These are phyloP conservation scores for Poecilia picta DNA, from an alignment of 2,797 vertebrate genomes.

Conservation along the genomic window DNA sequence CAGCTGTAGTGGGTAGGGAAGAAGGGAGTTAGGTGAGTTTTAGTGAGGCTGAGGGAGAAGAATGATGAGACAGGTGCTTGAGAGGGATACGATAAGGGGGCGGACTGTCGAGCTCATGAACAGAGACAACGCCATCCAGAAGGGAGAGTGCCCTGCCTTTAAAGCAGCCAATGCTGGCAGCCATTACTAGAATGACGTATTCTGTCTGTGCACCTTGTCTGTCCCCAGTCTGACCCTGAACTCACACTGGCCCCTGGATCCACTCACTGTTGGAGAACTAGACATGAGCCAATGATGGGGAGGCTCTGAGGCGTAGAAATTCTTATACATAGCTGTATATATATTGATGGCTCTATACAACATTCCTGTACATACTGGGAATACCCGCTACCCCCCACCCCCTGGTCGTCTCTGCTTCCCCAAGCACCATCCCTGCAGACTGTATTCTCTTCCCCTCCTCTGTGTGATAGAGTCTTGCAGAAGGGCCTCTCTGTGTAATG, in stretches of 20 bases:
- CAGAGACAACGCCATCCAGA: conserved; percentile 53
- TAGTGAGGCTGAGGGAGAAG: conserved; percentile 47
- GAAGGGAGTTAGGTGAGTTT: conserved; percentile 32
- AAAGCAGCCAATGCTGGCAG: conserved; percentile 60
- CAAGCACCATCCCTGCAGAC: conserved; percentile 12
- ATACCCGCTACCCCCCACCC: conserved; percentile 25
- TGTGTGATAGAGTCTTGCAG: conserved; percentile 48
- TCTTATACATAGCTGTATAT: conserved; percentile 31
- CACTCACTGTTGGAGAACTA: conserved; percentile 32
- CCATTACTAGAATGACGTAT: conserved; percentile 68
- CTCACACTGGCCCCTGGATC: conserved; percentile 38
- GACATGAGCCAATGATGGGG: conserved; percentile 4
- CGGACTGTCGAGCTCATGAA: conserved; percentile 47
- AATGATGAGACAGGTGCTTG: conserved; percentile 56
- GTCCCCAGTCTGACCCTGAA: conserved; percentile 71
- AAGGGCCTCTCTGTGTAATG: conserved; percentile 81
- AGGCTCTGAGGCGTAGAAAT: conserved; percentile 3
- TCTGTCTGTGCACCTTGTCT: conserved; percentile 71
- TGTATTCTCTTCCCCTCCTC: conserved; percentile 37
- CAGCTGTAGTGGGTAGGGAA: conserved; percentile 44
- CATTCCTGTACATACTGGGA: conserved; percentile 54
- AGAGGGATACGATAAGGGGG: conserved; percentile 28
- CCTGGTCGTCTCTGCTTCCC: conserved; percentile 24
- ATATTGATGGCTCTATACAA: conserved; percentile 17
- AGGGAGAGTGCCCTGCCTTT: conserved; percentile 63